A percentile compares a stretch with the other conserved stretches of the same genome.
These are phyloP conservation scores for Gastrophysa polygoni DNA, from an alignment of 2,888 invertebrate genomes.

Conservation along the genomic window DNA sequence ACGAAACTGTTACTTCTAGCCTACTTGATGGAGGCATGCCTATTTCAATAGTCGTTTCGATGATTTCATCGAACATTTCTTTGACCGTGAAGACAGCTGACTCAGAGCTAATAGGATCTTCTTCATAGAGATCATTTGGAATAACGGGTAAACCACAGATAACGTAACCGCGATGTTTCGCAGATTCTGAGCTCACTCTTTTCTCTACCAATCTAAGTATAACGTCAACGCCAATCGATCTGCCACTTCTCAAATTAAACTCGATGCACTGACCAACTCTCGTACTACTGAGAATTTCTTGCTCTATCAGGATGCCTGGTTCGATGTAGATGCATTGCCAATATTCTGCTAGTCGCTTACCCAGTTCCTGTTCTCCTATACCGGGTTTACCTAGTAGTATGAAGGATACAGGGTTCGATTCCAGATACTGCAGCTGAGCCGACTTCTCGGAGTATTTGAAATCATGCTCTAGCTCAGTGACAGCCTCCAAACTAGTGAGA, in stretches of 20 bases:
- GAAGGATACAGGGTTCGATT: constrained; percentile 63
- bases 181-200: constrained; percentile 61
- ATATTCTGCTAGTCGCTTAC: constrained; percentile 63
- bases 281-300: constrained; percentile 65
- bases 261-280: constrained; percentile 65
- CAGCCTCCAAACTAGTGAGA: constrained; percentile 20
- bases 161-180: constrained; percentile 68
- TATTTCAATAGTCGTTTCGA: constrained; percentile 42
- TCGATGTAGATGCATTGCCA: constrained; percentile 66
- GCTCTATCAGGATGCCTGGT: constrained; percentile 62
- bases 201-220: constrained; percentile 62
- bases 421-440: constrained; percentile 61
- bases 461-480: constrained; percentile 2
- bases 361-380: constrained; percentile 61
- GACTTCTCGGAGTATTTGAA: constrained; percentile 61
- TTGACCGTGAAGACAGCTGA: constrained; percentile 54
- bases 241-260: constrained; percentile 64
- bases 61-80: constrained; percentile 55
- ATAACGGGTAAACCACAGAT: constrained; percentile 70
- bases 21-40: constrained; percentile 34
- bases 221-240: constrained; percentile 60
- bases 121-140: constrained; percentile 56
- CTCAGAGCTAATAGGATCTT: constrained; percentile 55
- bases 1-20: constrained; percentile 38
- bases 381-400: constrained; percentile 67